Conservation (phyloP, 2,113 vertebrate species). For the Plecturocebus donacophilus region DNA sequence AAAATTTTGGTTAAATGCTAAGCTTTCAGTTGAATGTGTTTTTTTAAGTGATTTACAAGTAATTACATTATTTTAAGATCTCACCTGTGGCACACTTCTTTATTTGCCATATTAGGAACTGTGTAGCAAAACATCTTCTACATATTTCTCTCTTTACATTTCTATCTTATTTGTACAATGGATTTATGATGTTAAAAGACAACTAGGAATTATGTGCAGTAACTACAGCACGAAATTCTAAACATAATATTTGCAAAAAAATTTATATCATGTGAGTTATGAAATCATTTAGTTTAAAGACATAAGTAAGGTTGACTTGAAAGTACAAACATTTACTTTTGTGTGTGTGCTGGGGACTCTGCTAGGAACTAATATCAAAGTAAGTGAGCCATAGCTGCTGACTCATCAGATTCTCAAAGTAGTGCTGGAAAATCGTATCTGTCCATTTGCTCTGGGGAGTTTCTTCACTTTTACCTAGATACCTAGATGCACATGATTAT, state of each 20-base stretch:
- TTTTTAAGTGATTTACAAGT: background rate
- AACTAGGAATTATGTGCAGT: background rate
- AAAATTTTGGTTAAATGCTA: background rate
- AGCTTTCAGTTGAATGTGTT: slow-evolving; percentile 14
- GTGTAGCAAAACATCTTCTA: background rate
- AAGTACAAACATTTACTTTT: background rate
- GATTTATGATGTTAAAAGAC: slow-evolving; percentile 1
- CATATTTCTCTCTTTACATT: background rate
- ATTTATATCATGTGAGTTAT: background rate
- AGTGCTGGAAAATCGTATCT: background rate
- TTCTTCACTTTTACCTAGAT: background rate
- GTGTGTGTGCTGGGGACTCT: background rate
- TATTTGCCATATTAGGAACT: background rate
- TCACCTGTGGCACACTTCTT: background rate
- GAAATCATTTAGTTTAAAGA: slow-evolving; percentile 20
- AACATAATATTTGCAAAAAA: background rate
- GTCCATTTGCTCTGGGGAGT: background rate
- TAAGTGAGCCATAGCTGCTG: background rate
- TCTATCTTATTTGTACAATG: background rate
- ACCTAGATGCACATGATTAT: background rate
- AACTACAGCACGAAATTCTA: background rate
- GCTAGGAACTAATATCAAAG: background rate
- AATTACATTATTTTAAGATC: slow-evolving; percentile 6
- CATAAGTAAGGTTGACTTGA: background rate
- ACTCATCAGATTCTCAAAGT: background rate